Conservation (phyloP, 2,797 vertebrate species). For the Mionectes olivaceus region DNA sequence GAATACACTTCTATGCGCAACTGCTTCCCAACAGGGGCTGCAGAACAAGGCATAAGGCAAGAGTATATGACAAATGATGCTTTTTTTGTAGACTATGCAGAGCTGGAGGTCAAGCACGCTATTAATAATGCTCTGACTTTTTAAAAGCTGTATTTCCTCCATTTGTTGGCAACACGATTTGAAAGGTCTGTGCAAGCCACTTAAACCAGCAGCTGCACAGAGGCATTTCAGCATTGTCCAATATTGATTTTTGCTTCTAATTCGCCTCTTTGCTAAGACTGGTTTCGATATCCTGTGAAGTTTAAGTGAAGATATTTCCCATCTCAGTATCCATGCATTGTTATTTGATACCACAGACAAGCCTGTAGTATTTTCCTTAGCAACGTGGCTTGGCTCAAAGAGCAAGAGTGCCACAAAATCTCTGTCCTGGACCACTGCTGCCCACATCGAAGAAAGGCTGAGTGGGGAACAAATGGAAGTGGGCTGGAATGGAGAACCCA, state of each 20-base stretch:
- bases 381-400: background rate
- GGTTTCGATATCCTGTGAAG: constrained; percentile 54
- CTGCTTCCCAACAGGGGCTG: background rate
- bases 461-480: background rate
- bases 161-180: constrained; percentile 51
- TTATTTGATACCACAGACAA: background rate
- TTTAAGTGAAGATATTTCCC: constrained; percentile 45
- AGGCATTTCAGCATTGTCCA: constrained; percentile 23
- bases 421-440: background rate
- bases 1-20: background rate
- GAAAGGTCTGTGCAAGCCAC: constrained; percentile 50
- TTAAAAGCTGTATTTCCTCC: constrained; percentile 60
- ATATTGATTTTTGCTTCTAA: constrained; percentile 61
- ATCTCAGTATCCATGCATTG: background rate
- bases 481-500: background rate
- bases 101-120: constrained; percentile 60
- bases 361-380: background rate
- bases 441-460: background rate
- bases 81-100: constrained; percentile 21
- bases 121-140: constrained; percentile 68
- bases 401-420: background rate
- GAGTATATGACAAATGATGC: constrained; percentile 49
- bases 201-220: constrained; percentile 52
- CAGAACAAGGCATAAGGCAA: constrained; percentile 22
- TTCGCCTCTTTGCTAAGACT: background rate